Conservation (phyloP, 2,888 invertebrate genomes). For the Cecidostiba fungosa region DNA sequence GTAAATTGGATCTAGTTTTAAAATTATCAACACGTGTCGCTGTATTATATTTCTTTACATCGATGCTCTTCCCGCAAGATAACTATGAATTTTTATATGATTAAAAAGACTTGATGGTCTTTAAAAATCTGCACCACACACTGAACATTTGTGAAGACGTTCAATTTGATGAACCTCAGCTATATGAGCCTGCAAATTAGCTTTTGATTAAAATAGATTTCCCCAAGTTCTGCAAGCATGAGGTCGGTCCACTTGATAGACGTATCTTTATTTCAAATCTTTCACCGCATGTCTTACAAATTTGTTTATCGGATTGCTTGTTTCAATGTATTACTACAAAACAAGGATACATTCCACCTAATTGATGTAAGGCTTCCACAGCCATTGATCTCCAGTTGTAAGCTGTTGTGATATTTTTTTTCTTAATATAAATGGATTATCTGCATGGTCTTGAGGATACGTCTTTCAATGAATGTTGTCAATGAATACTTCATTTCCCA, state of each 20-base stretch:
- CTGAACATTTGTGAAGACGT: slow-evolving; percentile 78
- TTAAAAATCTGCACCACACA: slow-evolving; percentile 80
- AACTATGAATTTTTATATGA: slow-evolving; percentile 81
- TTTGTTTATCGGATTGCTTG: slow-evolving; percentile 69
- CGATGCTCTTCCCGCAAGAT: slow-evolving; percentile 79
- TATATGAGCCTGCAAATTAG: slow-evolving; percentile 77
- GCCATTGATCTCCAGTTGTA: slow-evolving; percentile 80
- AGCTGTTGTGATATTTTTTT: slow-evolving; percentile 75
- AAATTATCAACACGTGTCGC: slow-evolving; percentile 65
- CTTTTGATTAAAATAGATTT: slow-evolving; percentile 77
- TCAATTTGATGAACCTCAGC: slow-evolving; percentile 73
- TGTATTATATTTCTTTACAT: slow-evolving; percentile 68
- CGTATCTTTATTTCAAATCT: slow-evolving; percentile 80
- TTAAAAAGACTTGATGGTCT: slow-evolving; percentile 81
- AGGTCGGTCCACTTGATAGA: slow-evolving; percentile 80
- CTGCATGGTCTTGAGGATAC: too few species aligned
- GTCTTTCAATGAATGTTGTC: too few species aligned
- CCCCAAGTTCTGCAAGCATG: slow-evolving; percentile 80
- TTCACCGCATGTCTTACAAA: slow-evolving; percentile 76
- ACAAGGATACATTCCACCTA: slow-evolving; percentile 79
- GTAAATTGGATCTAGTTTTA: slow-evolving; percentile 67
- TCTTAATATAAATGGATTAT: slow-evolving; percentile 73
- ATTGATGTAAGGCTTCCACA: slow-evolving; percentile 80
- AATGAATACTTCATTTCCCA: too few species aligned
- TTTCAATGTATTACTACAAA: slow-evolving; percentile 71